Percentiles rank a stretch among this genome's conserved stretches.
Conservation (phyloP, 2,888 invertebrate genomes). For the Aricia artaxerxes region DNA sequence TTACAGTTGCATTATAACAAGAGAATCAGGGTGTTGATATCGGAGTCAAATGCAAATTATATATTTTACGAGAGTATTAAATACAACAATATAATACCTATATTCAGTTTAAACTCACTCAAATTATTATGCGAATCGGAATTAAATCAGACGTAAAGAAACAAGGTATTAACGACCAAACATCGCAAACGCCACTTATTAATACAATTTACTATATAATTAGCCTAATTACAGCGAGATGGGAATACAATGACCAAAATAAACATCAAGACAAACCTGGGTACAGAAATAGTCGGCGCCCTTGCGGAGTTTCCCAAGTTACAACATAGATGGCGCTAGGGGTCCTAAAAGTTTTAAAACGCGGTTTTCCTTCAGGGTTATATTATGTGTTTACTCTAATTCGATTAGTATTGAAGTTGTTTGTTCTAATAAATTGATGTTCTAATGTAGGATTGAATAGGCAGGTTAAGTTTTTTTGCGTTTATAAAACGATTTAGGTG, state of each 20-base stretch:
- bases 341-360: slow-evolving; percentile 47
- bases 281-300: slow-evolving; percentile 47
- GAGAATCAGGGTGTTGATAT: too few relatives aligned
- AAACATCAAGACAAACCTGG: slow-evolving; percentile 44
- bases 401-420: background rate
- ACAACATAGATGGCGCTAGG: slow-evolving; percentile 62
- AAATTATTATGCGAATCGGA: background rate
- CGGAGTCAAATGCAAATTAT: too few relatives aligned
- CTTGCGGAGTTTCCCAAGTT: slow-evolving; percentile 60
- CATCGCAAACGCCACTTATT: background rate
- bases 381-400: slow-evolving; percentile 22
- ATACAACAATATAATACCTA: too few relatives aligned
- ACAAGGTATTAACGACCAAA: background rate
- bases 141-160: background rate
- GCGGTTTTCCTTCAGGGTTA: slow-evolving; percentile 46
- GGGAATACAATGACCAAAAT: slow-evolving; percentile 36
- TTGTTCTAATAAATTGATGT: background rate
- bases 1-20: too few relatives aligned
- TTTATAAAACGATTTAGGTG: too few relatives aligned
- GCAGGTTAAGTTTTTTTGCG: too few relatives aligned
- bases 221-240: slow-evolving; percentile 27
- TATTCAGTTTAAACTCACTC: background rate
- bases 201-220: slow-evolving; percentile 12
- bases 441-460: background rate
- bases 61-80: too few relatives aligned